These are phyloP conservation scores for Apocrypta bakeri DNA, from an alignment of 1,140 invertebrate species.

Conservation along the genomic window DNA sequence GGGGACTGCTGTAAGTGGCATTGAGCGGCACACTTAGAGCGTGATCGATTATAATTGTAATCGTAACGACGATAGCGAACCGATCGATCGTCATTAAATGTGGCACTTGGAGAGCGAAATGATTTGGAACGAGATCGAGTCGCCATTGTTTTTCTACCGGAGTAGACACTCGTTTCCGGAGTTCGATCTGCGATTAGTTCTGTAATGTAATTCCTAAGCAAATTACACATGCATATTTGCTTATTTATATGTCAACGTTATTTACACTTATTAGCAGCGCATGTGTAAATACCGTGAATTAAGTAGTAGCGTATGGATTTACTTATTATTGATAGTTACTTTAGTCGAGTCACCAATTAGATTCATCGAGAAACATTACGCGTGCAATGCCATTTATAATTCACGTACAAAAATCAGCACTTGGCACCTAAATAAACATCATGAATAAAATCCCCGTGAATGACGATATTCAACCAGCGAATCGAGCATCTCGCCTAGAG, in stretches of 20 bases:
- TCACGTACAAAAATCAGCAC: background rate
- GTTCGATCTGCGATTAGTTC: background rate
- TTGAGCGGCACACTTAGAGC: slow-evolving; percentile 13
- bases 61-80: too few relatives aligned
- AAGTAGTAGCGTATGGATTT: too few relatives aligned
- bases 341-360: background rate
- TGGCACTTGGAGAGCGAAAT: slow-evolving; percentile 18
- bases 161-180: background rate
- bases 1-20: background rate
- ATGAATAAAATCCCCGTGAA: too few relatives aligned
- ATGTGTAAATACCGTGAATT: background rate
- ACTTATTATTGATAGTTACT: too few relatives aligned
- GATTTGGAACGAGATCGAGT: slow-evolving; percentile 33
- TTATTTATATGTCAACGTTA: background rate
- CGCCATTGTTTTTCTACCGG: background rate
- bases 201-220: too few relatives aligned
- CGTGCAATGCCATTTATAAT: background rate
- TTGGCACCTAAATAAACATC: background rate
- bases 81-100: slow-evolving; percentile 39
- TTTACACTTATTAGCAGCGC: background rate
- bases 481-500: background rate
- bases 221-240: background rate
- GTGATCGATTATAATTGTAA: slow-evolving; percentile 35
- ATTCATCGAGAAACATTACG: background rate
- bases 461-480: background rate